phyloP scores from a whole-genome alignment of 1,140 invertebrate genomes.

The Heterodera schachtii region DNA sequence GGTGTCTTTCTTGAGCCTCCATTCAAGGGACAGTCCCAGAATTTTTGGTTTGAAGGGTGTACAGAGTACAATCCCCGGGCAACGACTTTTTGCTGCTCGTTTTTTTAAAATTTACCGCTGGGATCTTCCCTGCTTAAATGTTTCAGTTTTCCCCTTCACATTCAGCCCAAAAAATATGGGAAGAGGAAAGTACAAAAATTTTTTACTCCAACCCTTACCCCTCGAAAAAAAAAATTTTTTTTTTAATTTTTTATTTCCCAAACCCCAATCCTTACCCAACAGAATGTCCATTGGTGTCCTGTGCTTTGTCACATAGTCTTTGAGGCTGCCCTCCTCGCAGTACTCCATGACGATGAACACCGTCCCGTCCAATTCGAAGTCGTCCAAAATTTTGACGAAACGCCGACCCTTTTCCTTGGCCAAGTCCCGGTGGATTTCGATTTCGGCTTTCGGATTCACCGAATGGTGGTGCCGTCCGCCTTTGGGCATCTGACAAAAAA shows the following conservation, averaged over 20 bases:
- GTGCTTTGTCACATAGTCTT: constrained; percentile 20
- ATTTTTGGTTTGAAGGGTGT: too few relatives aligned
- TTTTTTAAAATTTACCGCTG: too few relatives aligned
- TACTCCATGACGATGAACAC: constrained; percentile 36
- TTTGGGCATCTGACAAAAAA: too few relatives aligned
- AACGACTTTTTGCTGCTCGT: too few relatives aligned
- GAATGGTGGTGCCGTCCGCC: constrained; percentile 1
- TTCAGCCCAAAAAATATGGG: too few relatives aligned
- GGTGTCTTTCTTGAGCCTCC: too few relatives aligned
- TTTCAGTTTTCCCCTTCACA: too few relatives aligned
- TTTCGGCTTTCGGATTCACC: constrained; percentile 27
- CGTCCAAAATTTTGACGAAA: constrained; percentile 23
- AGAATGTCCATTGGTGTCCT: constrained; percentile 21
- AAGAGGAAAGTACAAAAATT: neutral
- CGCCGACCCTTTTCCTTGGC: constrained; percentile 6
- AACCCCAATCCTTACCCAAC: neutral
- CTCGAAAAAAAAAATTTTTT: neutral
- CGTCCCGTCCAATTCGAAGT: constrained; percentile 2
- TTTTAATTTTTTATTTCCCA: too few relatives aligned
- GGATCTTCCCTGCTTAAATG: too few relatives aligned
- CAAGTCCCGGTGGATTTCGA: constrained; percentile 24
- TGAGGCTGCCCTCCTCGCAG: constrained; percentile 26
- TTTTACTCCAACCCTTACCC: neutral
- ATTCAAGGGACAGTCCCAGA: too few relatives aligned
- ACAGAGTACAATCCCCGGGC: too few relatives aligned